These are phyloP conservation scores for Bos indicus DNA, from an alignment of 2,113 vertebrate species.

Conservation along the genomic window DNA sequence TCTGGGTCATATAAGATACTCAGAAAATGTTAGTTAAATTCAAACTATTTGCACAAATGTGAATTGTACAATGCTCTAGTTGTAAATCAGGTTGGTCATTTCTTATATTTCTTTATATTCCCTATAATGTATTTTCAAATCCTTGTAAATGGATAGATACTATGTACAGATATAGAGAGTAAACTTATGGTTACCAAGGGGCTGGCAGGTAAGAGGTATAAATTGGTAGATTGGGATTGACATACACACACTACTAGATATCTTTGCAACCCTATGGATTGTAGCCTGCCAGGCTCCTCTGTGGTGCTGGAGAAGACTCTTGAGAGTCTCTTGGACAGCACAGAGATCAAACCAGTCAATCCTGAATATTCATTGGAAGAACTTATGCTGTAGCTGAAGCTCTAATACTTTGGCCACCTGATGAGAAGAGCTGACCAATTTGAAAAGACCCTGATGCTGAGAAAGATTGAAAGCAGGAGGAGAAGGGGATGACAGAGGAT, in stretches of 20 bases:
- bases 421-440: neutral
- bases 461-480: neutral
- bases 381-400: neutral
- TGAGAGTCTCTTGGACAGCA: neutral
- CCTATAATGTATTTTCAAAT: neutral
- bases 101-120: neutral
- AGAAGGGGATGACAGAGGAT: neutral
- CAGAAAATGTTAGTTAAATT: neutral
- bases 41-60: neutral
- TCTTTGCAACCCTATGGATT: neutral
- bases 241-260: neutral
- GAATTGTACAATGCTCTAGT: neutral
- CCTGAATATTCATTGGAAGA: neutral
- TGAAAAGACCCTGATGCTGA: neutral
- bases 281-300: neutral
- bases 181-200: neutral
- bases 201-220: neutral
- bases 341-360: neutral
- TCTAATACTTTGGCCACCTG: neutral
- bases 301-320: neutral
- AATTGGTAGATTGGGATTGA: neutral
- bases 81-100: neutral
- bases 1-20: neutral
- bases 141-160: neutral
- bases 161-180: neutral